phyloP scores from a whole-genome alignment of 2,113 vertebrate species.

The Heteronetta atricapilla region DNA sequence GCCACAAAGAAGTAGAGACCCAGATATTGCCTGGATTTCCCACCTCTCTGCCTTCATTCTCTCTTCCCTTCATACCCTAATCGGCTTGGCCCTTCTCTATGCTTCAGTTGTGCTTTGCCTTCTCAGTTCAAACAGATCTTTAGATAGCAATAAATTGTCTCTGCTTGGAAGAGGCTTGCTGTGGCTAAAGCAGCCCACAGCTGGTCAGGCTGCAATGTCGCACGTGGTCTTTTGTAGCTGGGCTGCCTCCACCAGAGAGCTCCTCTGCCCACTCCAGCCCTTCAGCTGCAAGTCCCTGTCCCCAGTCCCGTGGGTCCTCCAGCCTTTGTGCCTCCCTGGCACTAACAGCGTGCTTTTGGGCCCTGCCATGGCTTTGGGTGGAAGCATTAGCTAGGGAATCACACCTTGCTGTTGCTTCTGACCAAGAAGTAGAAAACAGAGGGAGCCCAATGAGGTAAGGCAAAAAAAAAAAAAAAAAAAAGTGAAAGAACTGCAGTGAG shows the following conservation, averaged over 20 bases:
- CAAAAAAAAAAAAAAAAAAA: background rate
- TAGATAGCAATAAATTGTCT: background rate
- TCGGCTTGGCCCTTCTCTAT: background rate
- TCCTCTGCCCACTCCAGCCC: background rate
- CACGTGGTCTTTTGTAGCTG: fast-evolving
- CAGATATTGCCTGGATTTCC: background rate
- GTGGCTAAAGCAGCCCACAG: background rate
- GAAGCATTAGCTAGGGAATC: background rate
- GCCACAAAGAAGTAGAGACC: background rate
- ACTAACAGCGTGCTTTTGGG: background rate
- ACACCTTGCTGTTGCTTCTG: background rate
- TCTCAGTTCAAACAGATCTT: background rate
- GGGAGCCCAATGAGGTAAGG: background rate
- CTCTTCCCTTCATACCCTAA: background rate
- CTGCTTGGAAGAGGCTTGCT: background rate
- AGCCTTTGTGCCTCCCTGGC: background rate
- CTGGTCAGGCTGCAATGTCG: background rate
- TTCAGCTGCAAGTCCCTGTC: fast-evolving
- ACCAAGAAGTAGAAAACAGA: background rate
- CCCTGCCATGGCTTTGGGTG: background rate
- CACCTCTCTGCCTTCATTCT: background rate
- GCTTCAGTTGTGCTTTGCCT: background rate
- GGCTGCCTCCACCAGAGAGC: background rate
- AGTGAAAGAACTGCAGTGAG: background rate
- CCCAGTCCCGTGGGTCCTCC: background rate